These are phyloP conservation scores for Eretmocerus hayati DNA, from an alignment of 2,888 invertebrate genomes.

Conservation along the genomic window DNA sequence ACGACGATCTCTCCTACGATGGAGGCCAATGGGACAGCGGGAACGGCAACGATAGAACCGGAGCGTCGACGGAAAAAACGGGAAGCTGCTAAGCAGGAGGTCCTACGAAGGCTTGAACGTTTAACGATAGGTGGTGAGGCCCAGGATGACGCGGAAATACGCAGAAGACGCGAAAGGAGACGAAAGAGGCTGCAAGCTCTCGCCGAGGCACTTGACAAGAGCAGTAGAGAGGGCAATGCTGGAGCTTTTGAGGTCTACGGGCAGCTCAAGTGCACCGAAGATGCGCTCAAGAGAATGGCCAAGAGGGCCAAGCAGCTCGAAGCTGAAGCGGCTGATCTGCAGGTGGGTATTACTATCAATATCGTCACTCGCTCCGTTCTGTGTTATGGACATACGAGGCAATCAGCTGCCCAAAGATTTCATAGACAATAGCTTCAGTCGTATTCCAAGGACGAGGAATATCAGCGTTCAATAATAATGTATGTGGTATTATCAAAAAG, in stretches of 20 bases:
- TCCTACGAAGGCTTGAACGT: slow-evolving; percentile 38
- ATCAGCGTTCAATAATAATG: too few species aligned
- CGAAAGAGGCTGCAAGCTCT: slow-evolving; percentile 37
- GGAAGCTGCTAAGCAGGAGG: slow-evolving; percentile 41
- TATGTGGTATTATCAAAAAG: too few species aligned
- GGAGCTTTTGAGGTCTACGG: slow-evolving; percentile 44
- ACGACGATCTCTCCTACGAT: not conserved
- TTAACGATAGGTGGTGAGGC: slow-evolving; percentile 44
- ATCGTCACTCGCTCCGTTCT: too few species aligned
- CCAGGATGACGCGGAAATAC: slow-evolving; percentile 36
- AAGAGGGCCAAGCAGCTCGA: slow-evolving; percentile 40
- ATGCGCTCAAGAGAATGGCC: slow-evolving; percentile 42
- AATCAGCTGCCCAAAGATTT: too few species aligned
- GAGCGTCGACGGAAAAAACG: slow-evolving; percentile 37
- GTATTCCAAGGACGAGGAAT: too few species aligned
- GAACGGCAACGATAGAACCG: slow-evolving; percentile 31
- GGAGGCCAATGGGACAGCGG: not conserved
- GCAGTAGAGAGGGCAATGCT: slow-evolving; percentile 39
- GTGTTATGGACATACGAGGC: too few species aligned
- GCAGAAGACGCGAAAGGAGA: slow-evolving; percentile 34
- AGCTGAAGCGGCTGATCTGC: slow-evolving; percentile 40
- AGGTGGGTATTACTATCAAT: slow-evolving; percentile 23
- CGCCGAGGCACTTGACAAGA: slow-evolving; percentile 39
- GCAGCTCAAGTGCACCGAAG: slow-evolving; percentile 43
- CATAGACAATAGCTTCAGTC: too few species aligned